phyloP scores from a whole-genome alignment of 2,113 vertebrate genomes.

The Microtus montanus region DNA sequence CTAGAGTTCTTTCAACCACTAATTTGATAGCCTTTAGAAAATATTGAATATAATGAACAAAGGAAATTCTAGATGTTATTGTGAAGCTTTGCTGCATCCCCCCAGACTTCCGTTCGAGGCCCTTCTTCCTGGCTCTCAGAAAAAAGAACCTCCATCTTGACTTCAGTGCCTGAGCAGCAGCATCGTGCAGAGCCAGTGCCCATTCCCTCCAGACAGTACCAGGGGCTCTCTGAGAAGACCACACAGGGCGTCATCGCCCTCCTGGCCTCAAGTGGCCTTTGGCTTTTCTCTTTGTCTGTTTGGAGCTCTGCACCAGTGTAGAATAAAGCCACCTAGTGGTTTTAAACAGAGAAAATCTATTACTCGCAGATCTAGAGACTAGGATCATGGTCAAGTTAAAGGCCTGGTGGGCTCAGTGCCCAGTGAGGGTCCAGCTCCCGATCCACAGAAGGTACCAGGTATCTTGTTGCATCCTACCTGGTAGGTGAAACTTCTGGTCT shows the following conservation, averaged over 20 bases:
- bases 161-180: fast-evolving
- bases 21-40: not conserved
- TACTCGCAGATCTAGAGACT: not conserved
- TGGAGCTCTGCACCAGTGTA: not conserved
- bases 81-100: not conserved
- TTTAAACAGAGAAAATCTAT: not conserved
- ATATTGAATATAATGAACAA: not conserved
- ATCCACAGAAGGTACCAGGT: not conserved
- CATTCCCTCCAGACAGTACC: not conserved
- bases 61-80: not conserved
- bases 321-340: too few species aligned
- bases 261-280: not conserved
- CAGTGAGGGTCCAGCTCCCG: too few species aligned
- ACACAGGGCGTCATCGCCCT: fast-evolving
- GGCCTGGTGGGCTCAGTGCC: too few species aligned
- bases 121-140: not conserved
- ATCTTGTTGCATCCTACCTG: not conserved
- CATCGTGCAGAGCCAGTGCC: fast-evolving
- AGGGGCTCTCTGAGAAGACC: not conserved
- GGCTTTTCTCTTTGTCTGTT: not conserved
- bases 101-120: not conserved
- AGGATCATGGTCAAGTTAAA: not conserved
- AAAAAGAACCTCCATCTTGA: not conserved
- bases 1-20: not conserved
- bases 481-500: not conserved